Conservation (phyloP, 1,140 invertebrate species). For the Aplysia californica region DNA sequence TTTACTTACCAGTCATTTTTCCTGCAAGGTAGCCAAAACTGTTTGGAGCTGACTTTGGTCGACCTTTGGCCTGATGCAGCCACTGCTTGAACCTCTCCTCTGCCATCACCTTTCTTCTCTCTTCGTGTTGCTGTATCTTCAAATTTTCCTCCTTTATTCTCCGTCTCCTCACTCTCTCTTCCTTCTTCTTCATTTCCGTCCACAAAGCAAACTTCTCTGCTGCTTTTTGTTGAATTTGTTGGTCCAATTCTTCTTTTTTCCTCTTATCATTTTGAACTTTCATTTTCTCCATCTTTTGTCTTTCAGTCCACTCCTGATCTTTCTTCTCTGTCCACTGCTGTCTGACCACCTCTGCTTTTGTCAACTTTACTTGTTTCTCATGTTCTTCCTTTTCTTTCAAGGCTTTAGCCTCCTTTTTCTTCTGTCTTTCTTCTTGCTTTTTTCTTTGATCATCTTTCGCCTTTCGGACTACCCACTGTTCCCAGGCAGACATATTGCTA, state of each 20-base stretch:
- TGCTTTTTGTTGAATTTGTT: slow-evolving; percentile 41
- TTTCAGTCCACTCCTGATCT: slow-evolving; percentile 41
- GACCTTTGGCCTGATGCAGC: slow-evolving; percentile 43
- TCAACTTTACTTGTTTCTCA: slow-evolving; percentile 38
- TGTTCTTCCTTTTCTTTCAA: slow-evolving; percentile 41
- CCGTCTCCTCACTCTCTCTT: slow-evolving; percentile 44
- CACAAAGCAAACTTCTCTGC: slow-evolving; percentile 51
- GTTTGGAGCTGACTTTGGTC: slow-evolving; percentile 48
- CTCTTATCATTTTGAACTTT: slow-evolving; percentile 41
- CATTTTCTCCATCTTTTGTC: slow-evolving; percentile 44
- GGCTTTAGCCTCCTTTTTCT: slow-evolving; percentile 40
- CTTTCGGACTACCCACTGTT: slow-evolving; percentile 58
- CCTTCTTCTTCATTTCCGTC: slow-evolving; percentile 45
- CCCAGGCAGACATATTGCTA: slow-evolving; percentile 49
- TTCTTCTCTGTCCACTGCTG: slow-evolving; percentile 51
- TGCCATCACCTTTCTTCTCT: slow-evolving; percentile 40
- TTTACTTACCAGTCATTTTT: slow-evolving; percentile 54
- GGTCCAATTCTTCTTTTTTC: slow-evolving; percentile 45
- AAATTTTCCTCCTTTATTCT: slow-evolving; percentile 42
- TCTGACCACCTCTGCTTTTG: slow-evolving; percentile 38
- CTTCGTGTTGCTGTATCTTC: slow-evolving; percentile 37
- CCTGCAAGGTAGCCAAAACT: slow-evolving; percentile 50
- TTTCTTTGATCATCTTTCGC: slow-evolving; percentile 45
- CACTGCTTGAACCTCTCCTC: slow-evolving; percentile 53
- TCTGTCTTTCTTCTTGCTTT: slow-evolving; percentile 34